Percentiles rank a stretch among this genome's conserved stretches.
Evolutionary conservation across 2,113 vertebrate genomes (phyloP).

Genomic region (Hiodon alosoides): DNA sequence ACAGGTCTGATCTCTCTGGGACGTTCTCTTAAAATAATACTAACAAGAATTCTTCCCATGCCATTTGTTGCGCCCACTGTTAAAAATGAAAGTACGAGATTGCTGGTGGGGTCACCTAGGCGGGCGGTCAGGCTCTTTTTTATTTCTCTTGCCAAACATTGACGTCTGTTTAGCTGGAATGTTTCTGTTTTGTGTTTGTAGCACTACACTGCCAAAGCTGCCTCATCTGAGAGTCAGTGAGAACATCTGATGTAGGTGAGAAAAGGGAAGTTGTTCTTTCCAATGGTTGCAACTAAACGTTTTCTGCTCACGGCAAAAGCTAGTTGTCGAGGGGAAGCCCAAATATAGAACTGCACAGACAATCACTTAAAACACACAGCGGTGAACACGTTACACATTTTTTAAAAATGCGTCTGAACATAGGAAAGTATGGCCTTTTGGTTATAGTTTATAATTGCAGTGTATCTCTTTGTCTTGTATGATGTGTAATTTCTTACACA

Average conservation of each 20-base stretch:
- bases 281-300: neutral
- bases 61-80: neutral
- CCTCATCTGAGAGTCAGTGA: constrained; percentile 31
- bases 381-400: neutral
- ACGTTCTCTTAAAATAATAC: constrained; percentile 4
- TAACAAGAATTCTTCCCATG: constrained; percentile 3
- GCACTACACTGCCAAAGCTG: constrained; percentile 17
- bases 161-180: constrained; percentile 27
- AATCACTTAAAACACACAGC: neutral
- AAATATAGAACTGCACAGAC: constrained; percentile 4
- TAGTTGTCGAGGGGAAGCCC: neutral
- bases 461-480: constrained; percentile 9
- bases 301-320: constrained; percentile 1
- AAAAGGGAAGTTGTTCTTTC: neutral
- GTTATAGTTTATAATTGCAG: constrained; percentile 1
- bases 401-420: neutral
- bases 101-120: neutral
- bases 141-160: constrained; percentile 26
- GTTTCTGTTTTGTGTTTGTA: constrained; percentile 37
- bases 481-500: no score
- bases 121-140: neutral
- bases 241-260: constrained; percentile 16
- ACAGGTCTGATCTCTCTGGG: constrained; percentile 2
- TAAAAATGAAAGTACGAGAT: constrained; percentile 12
- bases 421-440: neutral